phyloP scores from a whole-genome alignment of 2,888 invertebrate genomes.

The Gortyna flavago region DNA sequence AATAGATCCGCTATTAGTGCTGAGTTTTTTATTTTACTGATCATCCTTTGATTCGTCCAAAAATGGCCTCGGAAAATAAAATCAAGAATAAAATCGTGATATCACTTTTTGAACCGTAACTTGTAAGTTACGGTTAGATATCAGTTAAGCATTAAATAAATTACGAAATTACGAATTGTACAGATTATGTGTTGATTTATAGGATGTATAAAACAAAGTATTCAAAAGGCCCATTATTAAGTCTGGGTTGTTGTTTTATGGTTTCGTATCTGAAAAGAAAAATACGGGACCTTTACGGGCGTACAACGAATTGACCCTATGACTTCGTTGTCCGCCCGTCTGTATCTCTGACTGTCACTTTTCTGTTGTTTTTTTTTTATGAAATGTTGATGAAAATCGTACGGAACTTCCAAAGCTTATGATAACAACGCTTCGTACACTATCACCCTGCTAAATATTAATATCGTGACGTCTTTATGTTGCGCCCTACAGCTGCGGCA shows the following conservation, averaged over 20 bases:
- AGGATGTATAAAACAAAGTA: neutral
- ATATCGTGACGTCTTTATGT: constrained; percentile 43
- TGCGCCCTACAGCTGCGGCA: constrained; percentile 38
- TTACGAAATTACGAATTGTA: neutral
- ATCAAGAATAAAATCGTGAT: neutral
- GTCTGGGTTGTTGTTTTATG: neutral
- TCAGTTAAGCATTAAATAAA: too few species aligned
- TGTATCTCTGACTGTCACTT: neutral
- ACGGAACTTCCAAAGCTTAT: neutral
- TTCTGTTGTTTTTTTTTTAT: too few species aligned
- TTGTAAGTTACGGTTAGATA: too few species aligned
- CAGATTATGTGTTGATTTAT: neutral
- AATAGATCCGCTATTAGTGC: neutral
- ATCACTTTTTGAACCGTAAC: too few species aligned
- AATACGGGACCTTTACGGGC: neutral
- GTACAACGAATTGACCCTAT: too few species aligned
- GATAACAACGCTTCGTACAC: neutral
- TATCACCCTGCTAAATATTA: constrained; percentile 50
- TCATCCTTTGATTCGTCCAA: neutral
- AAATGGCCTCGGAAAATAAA: neutral
- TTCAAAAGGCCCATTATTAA: neutral
- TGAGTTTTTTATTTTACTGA: neutral
- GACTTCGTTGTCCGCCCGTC: neutral
- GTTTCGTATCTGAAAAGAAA: neutral
- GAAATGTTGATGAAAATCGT: too few species aligned